phyloP scores from a whole-genome alignment of 2,113 vertebrate genomes.

The Rhynchomys soricoides region DNA sequence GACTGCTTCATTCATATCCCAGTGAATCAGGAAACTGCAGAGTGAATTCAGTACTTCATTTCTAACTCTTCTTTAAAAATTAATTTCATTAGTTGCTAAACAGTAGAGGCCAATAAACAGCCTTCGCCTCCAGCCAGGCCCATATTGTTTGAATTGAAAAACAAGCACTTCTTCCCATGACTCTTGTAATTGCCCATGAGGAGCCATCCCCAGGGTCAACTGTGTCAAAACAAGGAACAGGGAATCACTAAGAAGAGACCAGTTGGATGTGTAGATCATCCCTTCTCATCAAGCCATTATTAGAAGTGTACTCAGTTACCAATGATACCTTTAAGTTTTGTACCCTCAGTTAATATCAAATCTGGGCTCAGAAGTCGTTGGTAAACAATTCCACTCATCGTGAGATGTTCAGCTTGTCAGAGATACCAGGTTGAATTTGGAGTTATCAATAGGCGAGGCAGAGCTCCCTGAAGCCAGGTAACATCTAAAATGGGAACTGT shows the following conservation, averaged over 20 bases:
- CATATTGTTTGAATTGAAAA: conserved; percentile 49
- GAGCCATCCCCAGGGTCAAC: not conserved
- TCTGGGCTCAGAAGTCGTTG: not conserved
- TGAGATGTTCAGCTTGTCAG: not conserved
- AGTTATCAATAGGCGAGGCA: not conserved
- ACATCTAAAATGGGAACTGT: conserved; percentile 26
- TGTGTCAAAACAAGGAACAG: not conserved
- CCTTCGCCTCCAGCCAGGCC: conserved; percentile 38
- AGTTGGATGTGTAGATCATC: not conserved
- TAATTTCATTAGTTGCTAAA: conserved; percentile 66
- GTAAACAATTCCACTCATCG: not conserved
- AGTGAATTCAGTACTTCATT: conserved; percentile 50
- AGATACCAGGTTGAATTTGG: not conserved
- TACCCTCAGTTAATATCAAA: not conserved
- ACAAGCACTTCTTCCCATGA: conserved; percentile 11
- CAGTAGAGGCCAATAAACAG: conserved; percentile 57
- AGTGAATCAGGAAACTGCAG: conserved; percentile 39
- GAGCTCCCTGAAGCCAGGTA: not conserved
- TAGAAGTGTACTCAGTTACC: not conserved
- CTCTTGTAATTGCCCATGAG: not conserved
- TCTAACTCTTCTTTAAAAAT: conserved; percentile 63
- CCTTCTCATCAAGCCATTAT: not conserved
- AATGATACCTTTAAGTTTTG: not conserved
- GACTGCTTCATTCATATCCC: conserved; percentile 35
- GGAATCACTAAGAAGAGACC: not conserved